Evolutionary conservation across 64 coral and sea anemone genomes (phyloP).

Genomic region (Montipora capricornis): DNA sequence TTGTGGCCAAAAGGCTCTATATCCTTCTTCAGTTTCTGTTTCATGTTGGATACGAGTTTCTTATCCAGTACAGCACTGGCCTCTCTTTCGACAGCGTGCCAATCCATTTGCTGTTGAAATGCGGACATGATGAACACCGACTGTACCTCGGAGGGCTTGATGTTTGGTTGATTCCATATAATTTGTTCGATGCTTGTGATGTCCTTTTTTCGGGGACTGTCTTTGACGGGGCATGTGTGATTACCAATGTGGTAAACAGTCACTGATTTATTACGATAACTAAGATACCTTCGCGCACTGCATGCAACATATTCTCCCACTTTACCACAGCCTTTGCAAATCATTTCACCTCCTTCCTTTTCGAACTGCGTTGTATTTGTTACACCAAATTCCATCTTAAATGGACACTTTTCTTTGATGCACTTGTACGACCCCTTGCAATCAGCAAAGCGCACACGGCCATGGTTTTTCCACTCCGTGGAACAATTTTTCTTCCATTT

Average conservation of each 20-base stretch:
- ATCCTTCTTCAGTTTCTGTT: conserved; percentile 49
- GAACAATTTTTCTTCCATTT: conserved; percentile 43
- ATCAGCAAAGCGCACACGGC: conserved; percentile 51
- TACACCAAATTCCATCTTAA: too few species aligned
- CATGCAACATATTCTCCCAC: conserved; percentile 6
- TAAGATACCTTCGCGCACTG: conserved; percentile 33
- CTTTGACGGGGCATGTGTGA: conserved; percentile 38
- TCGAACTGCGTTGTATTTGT: too few species aligned
- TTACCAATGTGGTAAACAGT: conserved; percentile 56
- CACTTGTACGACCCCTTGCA: conserved; percentile 65
- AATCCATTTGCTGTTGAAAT: conserved; percentile 17
- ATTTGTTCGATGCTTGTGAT: conserved; percentile 27
- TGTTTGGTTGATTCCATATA: conserved; percentile 5
- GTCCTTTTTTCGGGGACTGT: conserved; percentile 15
- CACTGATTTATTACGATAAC: conserved; percentile 16
- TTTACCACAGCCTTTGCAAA: too few species aligned
- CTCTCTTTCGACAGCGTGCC: conserved; percentile 31
- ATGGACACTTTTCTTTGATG: conserved; percentile 15
- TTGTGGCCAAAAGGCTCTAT: conserved; percentile 50
- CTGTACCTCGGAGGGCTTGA: conserved; percentile 53
- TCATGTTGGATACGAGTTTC: conserved; percentile 33
- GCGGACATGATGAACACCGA: conserved; percentile 21
- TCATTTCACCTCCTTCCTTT: too few species aligned
- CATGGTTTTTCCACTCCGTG: conserved; percentile 63
- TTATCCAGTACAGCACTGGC: conserved; percentile 22